Base-by-base conservation (phyloP, 2,113 vertebrate genomes). In the Cephalopholis sonnerati region DNA sequence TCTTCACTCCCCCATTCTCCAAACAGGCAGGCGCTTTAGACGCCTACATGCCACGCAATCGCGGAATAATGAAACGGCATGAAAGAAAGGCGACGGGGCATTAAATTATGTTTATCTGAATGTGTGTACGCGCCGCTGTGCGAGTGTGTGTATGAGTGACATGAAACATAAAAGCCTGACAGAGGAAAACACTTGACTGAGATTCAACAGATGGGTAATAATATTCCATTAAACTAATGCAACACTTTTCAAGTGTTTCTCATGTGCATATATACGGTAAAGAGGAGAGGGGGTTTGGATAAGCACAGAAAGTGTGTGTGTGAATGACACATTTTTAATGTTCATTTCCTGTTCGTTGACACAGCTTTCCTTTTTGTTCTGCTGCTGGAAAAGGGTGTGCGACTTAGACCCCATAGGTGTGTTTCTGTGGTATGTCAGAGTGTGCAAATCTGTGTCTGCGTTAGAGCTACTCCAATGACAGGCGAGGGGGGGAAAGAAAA, bases 101-200 rank as follows among this genome's bases (percentile, higher is more conserved):
- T 90, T 91, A 88, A 90, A 91, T 91, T 18, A 82, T 90, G 90
- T 91, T 93, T 89, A 91, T 94, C 85, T 83, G 77, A 69, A 65
- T 74, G 85, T 72, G 80, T 75, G 85, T 74, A 27, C 0, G 48
- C 22, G 69, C 61, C 57, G 54, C 66, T 69, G 82, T 22, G 77
- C 4, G 65, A 70, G 71, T 61, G 87, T 85, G 84, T 72, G 79
- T 77, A 79, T 84, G 83, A 86, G 79, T 89, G 89, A 89, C 79
- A 50, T 11, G 32, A 53, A 88, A 71, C 77, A 91, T 77, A 87
- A 92, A 91, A 91, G 81, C 79, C 78, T 22, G 74, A 82, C 76
- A 27, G 83, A 66, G 79, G 62, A 89, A 88, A 94, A 92, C 84
- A 87, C 83, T 89, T 85, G 84, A 90, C 82, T 89, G 86, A 63